A percentile compares a stretch with the other conserved stretches of the same genome.
phyloP scores from a whole-genome alignment of 2,888 invertebrate species.

The Drosophila quinaria region DNA sequence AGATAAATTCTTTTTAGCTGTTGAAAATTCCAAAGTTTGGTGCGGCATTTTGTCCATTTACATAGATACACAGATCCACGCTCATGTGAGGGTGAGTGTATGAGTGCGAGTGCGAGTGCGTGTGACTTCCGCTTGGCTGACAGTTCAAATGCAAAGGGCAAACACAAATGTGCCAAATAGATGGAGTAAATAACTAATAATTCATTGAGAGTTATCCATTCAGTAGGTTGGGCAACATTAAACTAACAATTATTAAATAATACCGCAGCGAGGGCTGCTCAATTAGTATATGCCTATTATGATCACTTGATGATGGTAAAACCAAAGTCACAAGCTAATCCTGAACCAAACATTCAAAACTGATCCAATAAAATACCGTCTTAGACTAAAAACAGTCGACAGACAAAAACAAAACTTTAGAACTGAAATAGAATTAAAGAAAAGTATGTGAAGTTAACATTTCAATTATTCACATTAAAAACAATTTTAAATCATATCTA shows the following conservation, averaged over 20 bases:
- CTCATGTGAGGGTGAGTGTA: conserved; percentile 1
- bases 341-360: not conserved
- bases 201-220: conserved; percentile 48
- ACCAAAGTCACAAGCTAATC: not conserved
- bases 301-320: not conserved
- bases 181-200: conserved; percentile 61
- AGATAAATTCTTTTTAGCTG: not conserved
- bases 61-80: not conserved
- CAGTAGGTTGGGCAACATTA: conserved; percentile 18
- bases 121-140: conserved; percentile 63
- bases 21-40: not conserved
- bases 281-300: not conserved
- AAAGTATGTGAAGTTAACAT: too few relatives aligned
- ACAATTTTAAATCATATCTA: not conserved
- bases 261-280: conserved; percentile 14
- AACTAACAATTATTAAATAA: conserved; percentile 6
- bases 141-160: conserved; percentile 58
- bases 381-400: too few relatives aligned
- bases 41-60: conserved; percentile 5
- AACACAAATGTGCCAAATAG: conserved; percentile 67
- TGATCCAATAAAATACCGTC: not conserved
- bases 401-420: too few relatives aligned
- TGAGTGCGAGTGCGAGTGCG: conserved; percentile 6
- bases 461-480: not conserved
- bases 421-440: too few relatives aligned